Conservation (phyloP, 2,113 vertebrate species). For the Channa argus region DNA sequence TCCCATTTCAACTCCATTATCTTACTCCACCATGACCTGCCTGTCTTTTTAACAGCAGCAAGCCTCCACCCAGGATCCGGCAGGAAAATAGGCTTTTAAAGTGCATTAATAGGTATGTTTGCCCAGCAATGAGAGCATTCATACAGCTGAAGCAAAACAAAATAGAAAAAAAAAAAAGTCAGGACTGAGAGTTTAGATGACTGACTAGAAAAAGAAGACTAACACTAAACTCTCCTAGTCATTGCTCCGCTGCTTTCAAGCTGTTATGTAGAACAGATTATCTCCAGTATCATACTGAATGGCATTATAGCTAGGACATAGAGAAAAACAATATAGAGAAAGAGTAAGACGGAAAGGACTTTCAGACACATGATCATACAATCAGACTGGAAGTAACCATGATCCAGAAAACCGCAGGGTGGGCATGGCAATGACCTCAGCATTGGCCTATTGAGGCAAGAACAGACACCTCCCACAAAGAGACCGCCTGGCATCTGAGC, state of each 20-base stretch:
- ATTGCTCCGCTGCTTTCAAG: conserved; percentile 23
- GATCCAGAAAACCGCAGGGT: conserved; percentile 53
- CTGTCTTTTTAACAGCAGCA: conserved; percentile 20
- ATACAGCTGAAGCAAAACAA: neutral
- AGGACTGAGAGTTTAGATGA: conserved; percentile 14
- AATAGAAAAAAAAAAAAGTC: neutral
- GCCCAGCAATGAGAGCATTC: neutral
- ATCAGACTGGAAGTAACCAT: conserved; percentile 41
- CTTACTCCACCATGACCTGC: conserved; percentile 21
- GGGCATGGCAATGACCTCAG: conserved; percentile 28
- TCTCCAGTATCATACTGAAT: neutral
- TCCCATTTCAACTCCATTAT: conserved; percentile 5
- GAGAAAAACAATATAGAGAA: conserved; percentile 3
- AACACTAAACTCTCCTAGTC: conserved; percentile 51
- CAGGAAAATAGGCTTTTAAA: conserved; percentile 39
- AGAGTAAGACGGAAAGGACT: conserved; percentile 31
- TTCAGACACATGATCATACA: conserved; percentile 22
- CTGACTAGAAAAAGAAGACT: neutral
- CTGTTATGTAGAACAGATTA: neutral
- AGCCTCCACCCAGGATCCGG: neutral
- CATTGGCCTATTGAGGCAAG: conserved; percentile 22
- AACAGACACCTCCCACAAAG: conserved; percentile 2
- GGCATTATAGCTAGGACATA: conserved; percentile 1
- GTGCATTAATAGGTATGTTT: conserved; percentile 37
- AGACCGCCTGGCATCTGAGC: conserved; percentile 12